Conservation (phyloP, 2,888 invertebrate genomes). For the Maniola hyperantus region DNA sequence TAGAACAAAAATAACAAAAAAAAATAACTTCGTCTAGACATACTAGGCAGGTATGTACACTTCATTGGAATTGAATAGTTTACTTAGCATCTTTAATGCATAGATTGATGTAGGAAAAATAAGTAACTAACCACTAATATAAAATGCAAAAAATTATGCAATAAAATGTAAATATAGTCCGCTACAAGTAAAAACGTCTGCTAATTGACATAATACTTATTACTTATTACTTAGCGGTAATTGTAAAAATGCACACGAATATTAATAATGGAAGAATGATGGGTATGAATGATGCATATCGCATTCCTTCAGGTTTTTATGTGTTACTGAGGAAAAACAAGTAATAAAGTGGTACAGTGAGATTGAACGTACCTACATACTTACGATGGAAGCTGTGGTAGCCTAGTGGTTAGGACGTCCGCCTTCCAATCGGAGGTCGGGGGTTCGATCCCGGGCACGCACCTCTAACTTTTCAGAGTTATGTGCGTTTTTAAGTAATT, state of each 20-base stretch:
- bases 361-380: slow-evolving; percentile 7
- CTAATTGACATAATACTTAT: slow-evolving; percentile 39
- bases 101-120: background rate
- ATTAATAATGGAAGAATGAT: slow-evolving; percentile 37
- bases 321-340: slow-evolving; percentile 26
- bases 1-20: no score
- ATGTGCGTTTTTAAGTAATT: no score
- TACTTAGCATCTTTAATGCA: background rate
- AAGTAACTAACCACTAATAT: background rate
- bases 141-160: slow-evolving; percentile 19
- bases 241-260: slow-evolving; percentile 38
- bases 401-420: no score
- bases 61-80: slow-evolving; percentile 5
- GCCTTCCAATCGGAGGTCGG: no score
- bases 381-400: no score
- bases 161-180: slow-evolving; percentile 32
- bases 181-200: slow-evolving; percentile 28
- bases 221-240: slow-evolving; percentile 32
- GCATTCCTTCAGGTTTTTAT: slow-evolving; percentile 34
- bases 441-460: no score
- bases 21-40: slow-evolving; percentile 22
- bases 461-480: no score
- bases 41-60: slow-evolving; percentile 10
- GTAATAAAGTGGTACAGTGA: slow-evolving; percentile 21
- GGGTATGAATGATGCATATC: slow-evolving; percentile 32